Evolutionary conservation across 2,888 invertebrate genomes (phyloP), one percentile per base, ranked within the genome.

Genomic region (Protonemura montana): DNA sequence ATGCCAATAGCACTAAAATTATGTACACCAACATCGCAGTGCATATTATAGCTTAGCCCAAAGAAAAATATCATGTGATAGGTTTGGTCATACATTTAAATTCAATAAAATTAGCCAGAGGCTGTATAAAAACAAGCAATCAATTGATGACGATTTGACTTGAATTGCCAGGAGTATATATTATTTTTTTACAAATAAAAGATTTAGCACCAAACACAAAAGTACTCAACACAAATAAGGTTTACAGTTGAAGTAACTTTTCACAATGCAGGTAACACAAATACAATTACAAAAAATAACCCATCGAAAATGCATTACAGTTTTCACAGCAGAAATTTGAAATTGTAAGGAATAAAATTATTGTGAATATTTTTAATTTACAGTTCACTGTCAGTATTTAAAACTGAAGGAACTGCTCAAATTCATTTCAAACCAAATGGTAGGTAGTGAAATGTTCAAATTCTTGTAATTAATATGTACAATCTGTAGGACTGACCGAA

Each of bases 281-380:
- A 21, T 59, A 59, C 16, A 59, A n/a, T n/a, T 59, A 59, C 59
- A 59, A 59, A 59, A 59, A 59, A 59, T 59, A 59, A 59, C 13
- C 3, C 59, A 13, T 59, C 13, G 21, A 59, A 59, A 59, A 59
- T 7, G 59, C 59, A 59, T 59, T 59, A 16, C 59, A 59, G 21
- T 59, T 10, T 59, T 59, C 10, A 10, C 35, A 35, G 35, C 10
- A n/a, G 21, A 59, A 59, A 59, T 21, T 59, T 59, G 6, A 59
- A 59, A 59, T 59, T 59, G 59, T 59, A 59, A 59, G 59, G 59
- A 59, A 59, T 59, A 59, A 59, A 59, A 59, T 59, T 7, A 59
- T 59, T 13, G 16, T 59, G 59, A 21, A 59, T 59, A 59, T 59
- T 59, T 59, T 21, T 59, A 59, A 16, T 16, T 7, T 59, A 59